Conservation (phyloP, 37 sponge, comb jelly and placozoan genomes). For the Diacarnus erythraeanus region DNA sequence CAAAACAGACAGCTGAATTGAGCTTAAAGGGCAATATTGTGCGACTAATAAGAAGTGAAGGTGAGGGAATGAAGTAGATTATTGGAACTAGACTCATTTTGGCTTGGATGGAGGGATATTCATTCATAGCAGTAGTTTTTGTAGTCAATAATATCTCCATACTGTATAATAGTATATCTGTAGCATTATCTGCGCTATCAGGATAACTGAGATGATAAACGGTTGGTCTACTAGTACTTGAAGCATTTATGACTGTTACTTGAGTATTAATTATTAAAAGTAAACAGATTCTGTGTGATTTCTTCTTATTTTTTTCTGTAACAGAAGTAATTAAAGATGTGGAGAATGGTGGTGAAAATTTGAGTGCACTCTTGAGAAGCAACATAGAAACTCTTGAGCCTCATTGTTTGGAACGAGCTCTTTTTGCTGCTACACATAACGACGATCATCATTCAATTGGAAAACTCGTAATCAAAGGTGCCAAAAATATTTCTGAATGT, state of each 20-base stretch:
- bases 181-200: too few relatives aligned
- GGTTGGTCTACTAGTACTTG: too few relatives aligned
- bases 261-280: too few relatives aligned
- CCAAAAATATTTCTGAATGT: slow-evolving; percentile 21
- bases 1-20: slow-evolving; percentile 54
- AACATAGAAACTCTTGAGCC: slow-evolving; percentile 39
- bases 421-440: slow-evolving; percentile 39
- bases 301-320: neutral
- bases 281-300: too few relatives aligned
- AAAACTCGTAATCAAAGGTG: slow-evolving; percentile 51
- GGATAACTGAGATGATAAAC: too few relatives aligned
- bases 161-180: too few relatives aligned
- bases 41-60: slow-evolving; percentile 51
- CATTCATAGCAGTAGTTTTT: too few relatives aligned
- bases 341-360: slow-evolving; percentile 33
- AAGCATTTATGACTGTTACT: too few relatives aligned
- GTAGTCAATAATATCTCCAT: too few relatives aligned
- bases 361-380: slow-evolving; percentile 44
- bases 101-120: too few relatives aligned
- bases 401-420: slow-evolving; percentile 44
- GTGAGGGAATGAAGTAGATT: too few relatives aligned
- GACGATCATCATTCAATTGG: slow-evolving; percentile 51
- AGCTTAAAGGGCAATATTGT: slow-evolving; percentile 39
- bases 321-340: slow-evolving; percentile 69
- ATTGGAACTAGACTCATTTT: too few relatives aligned